Evolutionary conservation across 2,888 invertebrate genomes (phyloP).

Genomic region (Tetragonula carbonaria): DNA sequence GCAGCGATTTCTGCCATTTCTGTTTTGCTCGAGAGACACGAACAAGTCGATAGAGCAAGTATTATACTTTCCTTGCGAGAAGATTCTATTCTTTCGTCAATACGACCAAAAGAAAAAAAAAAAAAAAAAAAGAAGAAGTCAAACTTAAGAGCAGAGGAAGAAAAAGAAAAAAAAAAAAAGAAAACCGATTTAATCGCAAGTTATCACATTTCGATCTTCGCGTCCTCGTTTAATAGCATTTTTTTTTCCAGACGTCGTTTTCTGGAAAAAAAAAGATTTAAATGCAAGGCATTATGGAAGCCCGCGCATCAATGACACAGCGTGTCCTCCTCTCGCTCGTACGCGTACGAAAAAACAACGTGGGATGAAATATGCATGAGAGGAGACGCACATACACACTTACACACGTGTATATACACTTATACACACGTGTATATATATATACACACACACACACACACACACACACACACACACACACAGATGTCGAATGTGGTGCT

Average conservation of each 20-base stretch:
- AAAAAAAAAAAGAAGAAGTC: background rate
- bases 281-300: slow-evolving; percentile 57
- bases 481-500: slow-evolving; percentile 38
- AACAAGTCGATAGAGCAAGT: background rate
- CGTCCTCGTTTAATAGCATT: slow-evolving; percentile 44
- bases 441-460: background rate
- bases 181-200: background rate
- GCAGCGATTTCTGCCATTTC: slow-evolving; percentile 1
- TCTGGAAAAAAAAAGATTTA: slow-evolving; percentile 43
- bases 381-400: slow-evolving; percentile 29
- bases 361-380: slow-evolving; percentile 56
- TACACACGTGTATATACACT: slow-evolving; percentile 14
- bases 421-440: slow-evolving; percentile 33
- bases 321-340: slow-evolving; percentile 49
- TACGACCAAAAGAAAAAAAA: background rate
- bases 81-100: background rate
- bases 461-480: background rate
- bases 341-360: slow-evolving; percentile 55
- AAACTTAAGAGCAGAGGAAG: too few relatives aligned
- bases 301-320: slow-evolving; percentile 61
- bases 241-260: slow-evolving; percentile 29
- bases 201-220: slow-evolving; percentile 4
- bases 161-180: background rate
- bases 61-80: background rate
- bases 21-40: background rate